phyloP scores from a whole-genome alignment of 2,113 vertebrate species.

The Rhipidura dahli region DNA sequence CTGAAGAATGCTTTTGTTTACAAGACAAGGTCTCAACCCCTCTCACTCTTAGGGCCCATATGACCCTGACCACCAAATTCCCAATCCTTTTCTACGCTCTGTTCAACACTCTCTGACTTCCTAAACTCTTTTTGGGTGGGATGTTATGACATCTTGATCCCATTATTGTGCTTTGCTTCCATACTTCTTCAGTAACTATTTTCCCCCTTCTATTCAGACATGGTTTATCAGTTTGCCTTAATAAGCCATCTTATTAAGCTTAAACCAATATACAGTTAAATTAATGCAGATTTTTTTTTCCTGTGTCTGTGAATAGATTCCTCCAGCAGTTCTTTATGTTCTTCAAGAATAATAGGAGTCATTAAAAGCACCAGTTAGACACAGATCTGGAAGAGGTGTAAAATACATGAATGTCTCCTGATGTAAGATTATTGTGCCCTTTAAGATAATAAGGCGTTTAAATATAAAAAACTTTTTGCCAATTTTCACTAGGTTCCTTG shows the following conservation, averaged over 20 bases:
- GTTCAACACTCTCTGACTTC: neutral
- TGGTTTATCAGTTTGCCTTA: neutral
- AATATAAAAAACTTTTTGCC: neutral
- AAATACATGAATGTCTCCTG: neutral
- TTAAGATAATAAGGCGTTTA: conserved; percentile 21
- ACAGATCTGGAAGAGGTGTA: neutral
- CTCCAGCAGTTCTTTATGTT: neutral
- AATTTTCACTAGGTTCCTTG: neutral
- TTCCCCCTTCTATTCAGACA: neutral
- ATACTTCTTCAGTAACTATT: neutral
- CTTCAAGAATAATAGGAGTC: neutral
- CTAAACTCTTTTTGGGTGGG: neutral
- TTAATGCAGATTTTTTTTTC: neutral
- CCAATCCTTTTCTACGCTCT: neutral
- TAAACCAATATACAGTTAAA: neutral
- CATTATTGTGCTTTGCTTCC: neutral
- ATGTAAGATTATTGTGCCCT: neutral
- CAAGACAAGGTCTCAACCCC: neutral
- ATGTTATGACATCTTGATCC: neutral
- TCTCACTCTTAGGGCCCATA: neutral
- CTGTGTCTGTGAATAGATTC: neutral
- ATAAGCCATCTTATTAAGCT: neutral
- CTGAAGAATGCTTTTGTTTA: neutral
- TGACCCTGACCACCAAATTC: neutral
- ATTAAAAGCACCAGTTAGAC: neutral